Conservation (phyloP, 2,888 invertebrate genomes). For the Cenopis cana region DNA sequence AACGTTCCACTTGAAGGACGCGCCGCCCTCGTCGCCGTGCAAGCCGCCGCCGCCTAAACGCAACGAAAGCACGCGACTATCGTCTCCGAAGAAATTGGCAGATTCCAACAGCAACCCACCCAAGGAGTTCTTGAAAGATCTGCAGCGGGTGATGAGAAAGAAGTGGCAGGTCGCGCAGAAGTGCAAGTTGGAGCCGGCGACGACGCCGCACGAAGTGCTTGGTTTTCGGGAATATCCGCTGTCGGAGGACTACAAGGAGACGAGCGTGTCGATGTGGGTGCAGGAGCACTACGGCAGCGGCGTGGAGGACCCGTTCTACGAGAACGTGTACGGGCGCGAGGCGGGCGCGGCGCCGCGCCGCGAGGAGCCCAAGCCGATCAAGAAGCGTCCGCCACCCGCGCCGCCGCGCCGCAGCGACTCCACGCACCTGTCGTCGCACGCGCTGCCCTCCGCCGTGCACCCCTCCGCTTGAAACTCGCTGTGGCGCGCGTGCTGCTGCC, state of each 20-base stretch:
- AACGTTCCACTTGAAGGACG: constrained; percentile 85
- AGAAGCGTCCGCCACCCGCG: constrained; percentile 93
- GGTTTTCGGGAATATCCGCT: constrained; percentile 94
- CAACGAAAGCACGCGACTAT: constrained; percentile 89
- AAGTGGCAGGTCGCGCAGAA: constrained; percentile 98
- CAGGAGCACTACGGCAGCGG: constrained; percentile 92
- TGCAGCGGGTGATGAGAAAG: constrained; percentile 96
- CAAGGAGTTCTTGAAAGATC: constrained; percentile 93
- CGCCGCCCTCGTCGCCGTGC: constrained; percentile 85
- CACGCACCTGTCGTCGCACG: constrained; percentile 89
- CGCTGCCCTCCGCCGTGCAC: constrained; percentile 57
- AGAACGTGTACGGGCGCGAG: constrained; percentile 85
- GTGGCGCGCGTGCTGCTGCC: constrained; percentile 31
- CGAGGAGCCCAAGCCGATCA: constrained; percentile 76
- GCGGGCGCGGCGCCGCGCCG: constrained; percentile 63
- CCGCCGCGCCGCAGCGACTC: constrained; percentile 95
- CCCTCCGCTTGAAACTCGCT: constrained; percentile 63
- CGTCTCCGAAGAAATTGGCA: constrained; percentile 91
- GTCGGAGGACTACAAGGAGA: constrained; percentile 89
- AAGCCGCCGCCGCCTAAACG: constrained; percentile 91
- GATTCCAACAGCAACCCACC: constrained; percentile 91
- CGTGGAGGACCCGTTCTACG: constrained; percentile 88
- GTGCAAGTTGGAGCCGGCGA: constrained; percentile 94
- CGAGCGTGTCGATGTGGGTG: constrained; percentile 95
- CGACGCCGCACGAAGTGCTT: constrained; percentile 95